Conservation (phyloP, 2,797 vertebrate species). For the Poecilia picta region DNA sequence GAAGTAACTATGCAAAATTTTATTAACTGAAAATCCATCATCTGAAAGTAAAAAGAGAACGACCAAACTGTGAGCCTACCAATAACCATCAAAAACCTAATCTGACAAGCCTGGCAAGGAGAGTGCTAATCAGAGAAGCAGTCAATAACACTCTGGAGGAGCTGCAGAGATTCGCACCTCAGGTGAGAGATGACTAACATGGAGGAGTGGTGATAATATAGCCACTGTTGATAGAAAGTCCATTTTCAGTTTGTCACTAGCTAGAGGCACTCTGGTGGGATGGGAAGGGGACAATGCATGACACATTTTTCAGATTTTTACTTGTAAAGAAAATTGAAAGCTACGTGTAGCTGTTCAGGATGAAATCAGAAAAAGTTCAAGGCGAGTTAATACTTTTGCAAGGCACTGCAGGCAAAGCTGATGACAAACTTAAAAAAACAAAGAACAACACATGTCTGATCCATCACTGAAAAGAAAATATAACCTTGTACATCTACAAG, state of each 20-base stretch:
- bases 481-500: background rate
- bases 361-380: background rate
- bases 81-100: background rate
- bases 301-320: background rate
- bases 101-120: background rate
- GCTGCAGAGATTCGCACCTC: background rate
- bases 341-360: background rate
- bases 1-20: background rate
- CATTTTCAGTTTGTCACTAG: background rate
- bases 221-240: background rate
- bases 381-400: background rate
- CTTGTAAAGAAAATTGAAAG: background rate
- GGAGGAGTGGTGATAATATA: background rate
- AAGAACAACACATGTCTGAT: background rate
- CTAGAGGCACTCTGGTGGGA: background rate
- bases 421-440: slow-evolving; percentile 11
- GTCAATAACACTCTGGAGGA: background rate
- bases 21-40: background rate
- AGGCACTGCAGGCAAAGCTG: slow-evolving; percentile 35
- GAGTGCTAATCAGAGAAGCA: background rate
- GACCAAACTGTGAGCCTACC: background rate
- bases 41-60: background rate
- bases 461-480: background rate
- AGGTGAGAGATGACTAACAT: background rate
- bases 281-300: background rate